Conservation (phyloP, 2,888 invertebrate genomes). For the Plagiodera versicolora region DNA sequence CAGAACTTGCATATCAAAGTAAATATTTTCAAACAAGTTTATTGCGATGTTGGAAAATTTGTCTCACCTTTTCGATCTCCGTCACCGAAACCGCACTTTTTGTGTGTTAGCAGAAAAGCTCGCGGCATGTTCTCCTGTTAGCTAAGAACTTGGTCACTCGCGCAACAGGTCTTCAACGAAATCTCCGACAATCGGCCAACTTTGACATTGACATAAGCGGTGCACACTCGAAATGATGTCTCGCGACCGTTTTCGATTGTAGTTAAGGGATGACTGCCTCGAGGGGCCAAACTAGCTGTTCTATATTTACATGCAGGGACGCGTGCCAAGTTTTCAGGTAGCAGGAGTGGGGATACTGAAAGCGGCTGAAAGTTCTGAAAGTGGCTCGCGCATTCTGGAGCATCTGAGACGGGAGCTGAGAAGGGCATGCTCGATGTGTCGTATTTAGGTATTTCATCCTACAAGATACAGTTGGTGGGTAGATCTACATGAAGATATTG, state of each 20-base stretch:
- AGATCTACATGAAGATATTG: too few species aligned
- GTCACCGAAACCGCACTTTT: slow-evolving; percentile 58
- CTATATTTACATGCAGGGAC: slow-evolving; percentile 56
- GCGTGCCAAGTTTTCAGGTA: slow-evolving; percentile 55
- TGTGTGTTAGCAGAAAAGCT: slow-evolving; percentile 66
- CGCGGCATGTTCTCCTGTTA: slow-evolving; percentile 59
- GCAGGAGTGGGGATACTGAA: slow-evolving; percentile 39
- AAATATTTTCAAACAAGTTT: too few species aligned
- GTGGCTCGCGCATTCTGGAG: slow-evolving; percentile 15
- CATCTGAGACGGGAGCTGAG: not conserved
- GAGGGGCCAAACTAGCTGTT: slow-evolving; percentile 52
- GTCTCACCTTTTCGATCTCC: slow-evolving; percentile 54
- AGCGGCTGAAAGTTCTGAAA: slow-evolving; percentile 11
- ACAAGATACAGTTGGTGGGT: too few species aligned
- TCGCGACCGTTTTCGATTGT: slow-evolving; percentile 27
- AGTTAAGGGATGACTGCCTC: slow-evolving; percentile 47
- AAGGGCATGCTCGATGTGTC: not conserved
- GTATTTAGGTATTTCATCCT: too few species aligned
- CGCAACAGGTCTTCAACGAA: slow-evolving; percentile 31
- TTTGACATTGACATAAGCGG: slow-evolving; percentile 21
- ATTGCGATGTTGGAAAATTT: slow-evolving; percentile 13
- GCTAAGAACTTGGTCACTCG: not conserved
- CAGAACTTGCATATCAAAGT: too few species aligned
- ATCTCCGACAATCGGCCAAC: slow-evolving; percentile 35
- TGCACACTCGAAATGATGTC: slow-evolving; percentile 29